Percentiles rank a stretch among this genome's conserved stretches.
Conservation (phyloP, 2,113 vertebrate genomes). For the Ardeotis arabs region DNA sequence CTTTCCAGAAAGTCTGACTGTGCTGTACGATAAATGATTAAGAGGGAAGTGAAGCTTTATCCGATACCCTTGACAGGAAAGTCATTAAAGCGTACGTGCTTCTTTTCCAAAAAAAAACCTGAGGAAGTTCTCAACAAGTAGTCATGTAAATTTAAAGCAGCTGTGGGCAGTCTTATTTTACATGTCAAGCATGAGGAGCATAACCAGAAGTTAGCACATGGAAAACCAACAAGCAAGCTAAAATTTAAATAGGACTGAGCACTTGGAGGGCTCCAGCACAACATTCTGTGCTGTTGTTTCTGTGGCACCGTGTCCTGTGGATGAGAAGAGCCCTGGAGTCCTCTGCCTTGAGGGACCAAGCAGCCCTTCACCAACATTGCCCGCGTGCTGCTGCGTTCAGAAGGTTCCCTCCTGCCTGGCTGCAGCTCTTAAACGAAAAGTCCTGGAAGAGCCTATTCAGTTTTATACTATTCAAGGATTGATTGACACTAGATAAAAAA, state of each 20-base stretch:
- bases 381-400: background rate
- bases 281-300: background rate
- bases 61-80: background rate
- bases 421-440: background rate
- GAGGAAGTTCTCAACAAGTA: background rate
- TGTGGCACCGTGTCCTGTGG: too few relatives aligned
- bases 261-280: background rate
- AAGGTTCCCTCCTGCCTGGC: background rate
- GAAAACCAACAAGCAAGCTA: background rate
- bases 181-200: rapidly evolving
- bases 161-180: background rate
- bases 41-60: background rate
- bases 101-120: background rate
- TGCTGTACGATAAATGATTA: background rate
- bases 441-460: background rate
- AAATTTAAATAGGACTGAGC: background rate
- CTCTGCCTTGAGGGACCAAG: background rate
- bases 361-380: background rate
- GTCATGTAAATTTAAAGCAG: background rate
- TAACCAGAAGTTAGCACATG: background rate
- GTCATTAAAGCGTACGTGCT: background rate
- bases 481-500: background rate
- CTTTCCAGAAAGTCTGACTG: background rate
- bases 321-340: background rate
- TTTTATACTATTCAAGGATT: background rate